These are phyloP conservation scores for Lateolabrax maculatus DNA, from an alignment of 2,797 vertebrate genomes.

Conservation along the genomic window DNA sequence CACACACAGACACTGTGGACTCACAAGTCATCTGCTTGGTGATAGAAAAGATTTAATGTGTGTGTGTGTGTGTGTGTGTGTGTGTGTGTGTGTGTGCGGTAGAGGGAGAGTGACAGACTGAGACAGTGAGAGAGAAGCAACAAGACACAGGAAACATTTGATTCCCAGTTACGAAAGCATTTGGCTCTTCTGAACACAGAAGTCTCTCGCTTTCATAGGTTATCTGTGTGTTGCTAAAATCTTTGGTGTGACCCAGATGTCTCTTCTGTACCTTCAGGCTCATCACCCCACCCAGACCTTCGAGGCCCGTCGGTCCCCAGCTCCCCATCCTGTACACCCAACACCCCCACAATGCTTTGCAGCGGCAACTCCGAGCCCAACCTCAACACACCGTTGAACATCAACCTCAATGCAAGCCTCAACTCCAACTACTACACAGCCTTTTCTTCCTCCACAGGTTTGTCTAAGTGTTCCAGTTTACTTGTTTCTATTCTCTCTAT, in stretches of 20 bases:
- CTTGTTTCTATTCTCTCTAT: background rate
- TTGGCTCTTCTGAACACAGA: conserved; percentile 16
- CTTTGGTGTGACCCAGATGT: conserved; percentile 13
- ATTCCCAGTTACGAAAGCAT: background rate
- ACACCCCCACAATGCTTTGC: conserved; percentile 87
- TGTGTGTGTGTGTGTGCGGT: conserved; percentile 20
- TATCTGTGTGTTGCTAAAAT: background rate
- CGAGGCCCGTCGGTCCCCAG: conserved; percentile 88
- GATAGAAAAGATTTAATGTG: conserved; percentile 46
- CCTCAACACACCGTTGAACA: conserved; percentile 82
- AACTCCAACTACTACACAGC: conserved; percentile 85
- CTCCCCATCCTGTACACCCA: conserved; percentile 90
- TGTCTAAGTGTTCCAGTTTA: conserved; percentile 33
- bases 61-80: conserved; percentile 22
- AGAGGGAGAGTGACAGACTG: conserved; percentile 35
- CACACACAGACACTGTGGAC: conserved; percentile 58
- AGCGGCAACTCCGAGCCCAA: conserved; percentile 89
- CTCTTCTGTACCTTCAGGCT: conserved; percentile 83
- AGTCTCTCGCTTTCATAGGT: background rate
- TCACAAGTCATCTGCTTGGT: conserved; percentile 70
- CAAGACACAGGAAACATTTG: conserved; percentile 22
- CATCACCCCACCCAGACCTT: conserved; percentile 87
- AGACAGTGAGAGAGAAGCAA: conserved; percentile 28
- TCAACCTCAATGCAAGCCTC: conserved; percentile 86
- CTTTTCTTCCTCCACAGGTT: conserved; percentile 87